Conservation (phyloP, 2,113 vertebrate genomes). For the Bothrops jararaca region DNA sequence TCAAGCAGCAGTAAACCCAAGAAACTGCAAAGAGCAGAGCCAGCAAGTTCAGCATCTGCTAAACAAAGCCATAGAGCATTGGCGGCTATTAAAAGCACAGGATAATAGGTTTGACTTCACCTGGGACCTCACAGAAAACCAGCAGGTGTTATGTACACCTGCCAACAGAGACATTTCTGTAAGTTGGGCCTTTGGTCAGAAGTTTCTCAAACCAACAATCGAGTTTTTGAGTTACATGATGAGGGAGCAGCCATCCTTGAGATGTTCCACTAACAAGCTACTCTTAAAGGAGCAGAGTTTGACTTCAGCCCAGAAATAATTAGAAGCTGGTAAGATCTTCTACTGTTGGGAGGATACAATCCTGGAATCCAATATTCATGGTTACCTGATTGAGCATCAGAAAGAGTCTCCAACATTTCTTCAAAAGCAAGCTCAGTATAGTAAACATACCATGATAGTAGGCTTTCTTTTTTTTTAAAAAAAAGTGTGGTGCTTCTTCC, state of each 20-base stretch:
- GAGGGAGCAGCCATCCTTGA: not conserved
- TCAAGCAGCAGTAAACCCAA: not conserved
- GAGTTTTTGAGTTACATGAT: not conserved
- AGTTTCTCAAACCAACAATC: not conserved
- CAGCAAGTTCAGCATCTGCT: not conserved
- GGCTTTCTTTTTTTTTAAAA: not conserved
- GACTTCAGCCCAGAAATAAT: not conserved
- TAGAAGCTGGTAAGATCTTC: not conserved
- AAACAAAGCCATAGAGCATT: not conserved
- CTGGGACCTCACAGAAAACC: not conserved
- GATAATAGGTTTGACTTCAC: not conserved
- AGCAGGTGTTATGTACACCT: not conserved
- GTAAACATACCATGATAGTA: not conserved
- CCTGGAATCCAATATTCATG: not conserved
- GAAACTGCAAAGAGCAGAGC: not conserved
- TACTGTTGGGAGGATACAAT: not conserved
- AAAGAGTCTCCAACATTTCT: not conserved
- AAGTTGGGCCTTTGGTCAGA: not conserved
- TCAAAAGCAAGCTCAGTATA: not conserved
- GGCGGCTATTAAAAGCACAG: not conserved
- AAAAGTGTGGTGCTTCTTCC: not conserved
- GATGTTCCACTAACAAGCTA: not conserved
- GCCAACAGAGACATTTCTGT: not conserved
- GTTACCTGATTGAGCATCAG: not conserved
- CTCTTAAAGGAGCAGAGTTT: not conserved